Conservation (phyloP, 2,888 invertebrate genomes). For the Protodeltote pygarga region DNA sequence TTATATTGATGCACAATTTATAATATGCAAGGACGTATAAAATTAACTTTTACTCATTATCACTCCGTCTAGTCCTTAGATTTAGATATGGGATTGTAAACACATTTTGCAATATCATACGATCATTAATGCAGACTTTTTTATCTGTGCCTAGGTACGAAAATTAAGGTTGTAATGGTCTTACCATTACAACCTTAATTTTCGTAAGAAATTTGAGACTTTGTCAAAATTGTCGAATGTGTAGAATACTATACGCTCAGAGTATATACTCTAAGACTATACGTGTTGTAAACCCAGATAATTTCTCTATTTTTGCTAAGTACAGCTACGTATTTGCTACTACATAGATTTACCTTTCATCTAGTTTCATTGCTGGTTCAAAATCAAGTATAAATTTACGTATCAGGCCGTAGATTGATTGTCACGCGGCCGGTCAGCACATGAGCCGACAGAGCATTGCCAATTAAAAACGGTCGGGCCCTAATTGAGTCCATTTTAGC, state of each 20-base stretch:
- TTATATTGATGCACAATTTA: background rate
- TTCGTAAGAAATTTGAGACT: too few species aligned
- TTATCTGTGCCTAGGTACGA: too few species aligned
- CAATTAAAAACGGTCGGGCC: slow-evolving; percentile 75
- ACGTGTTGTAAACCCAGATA: too few species aligned
- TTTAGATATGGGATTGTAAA: too few species aligned
- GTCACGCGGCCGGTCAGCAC: slow-evolving; percentile 44
- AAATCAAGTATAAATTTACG: slow-evolving; percentile 16
- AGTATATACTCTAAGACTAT: too few species aligned
- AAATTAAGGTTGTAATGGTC: too few species aligned
- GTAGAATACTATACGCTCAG: too few species aligned
- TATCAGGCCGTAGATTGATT: slow-evolving; percentile 50
- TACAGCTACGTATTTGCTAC: background rate
- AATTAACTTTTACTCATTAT: slow-evolving; percentile 2
- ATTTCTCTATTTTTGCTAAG: too few species aligned
- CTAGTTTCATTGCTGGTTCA: slow-evolving; percentile 4
- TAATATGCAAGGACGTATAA: background rate
- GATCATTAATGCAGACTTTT: too few species aligned
- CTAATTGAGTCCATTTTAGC: slow-evolving; percentile 80
- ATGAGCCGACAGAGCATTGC: slow-evolving; percentile 63
- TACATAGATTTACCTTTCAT: background rate
- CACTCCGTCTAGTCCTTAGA: background rate
- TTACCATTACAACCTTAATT: too few species aligned
- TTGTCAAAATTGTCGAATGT: too few species aligned
- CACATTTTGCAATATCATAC: too few species aligned